phyloP scores from a whole-genome alignment of 2,113 vertebrate genomes.

The Anser brachyrhynchus region DNA sequence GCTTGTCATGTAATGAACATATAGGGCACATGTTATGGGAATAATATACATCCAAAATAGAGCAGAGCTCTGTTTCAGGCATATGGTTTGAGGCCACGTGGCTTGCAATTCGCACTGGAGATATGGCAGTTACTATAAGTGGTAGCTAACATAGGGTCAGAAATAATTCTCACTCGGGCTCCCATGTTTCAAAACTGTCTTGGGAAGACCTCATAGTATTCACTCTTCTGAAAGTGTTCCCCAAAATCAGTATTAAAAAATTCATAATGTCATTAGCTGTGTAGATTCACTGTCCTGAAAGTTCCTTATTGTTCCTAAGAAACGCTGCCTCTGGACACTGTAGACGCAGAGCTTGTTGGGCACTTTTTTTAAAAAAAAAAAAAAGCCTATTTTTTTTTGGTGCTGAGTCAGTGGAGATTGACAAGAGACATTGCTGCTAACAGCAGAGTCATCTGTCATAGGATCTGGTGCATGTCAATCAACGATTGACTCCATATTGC shows the following conservation, averaged over 20 bases:
- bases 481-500: neutral
- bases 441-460: fast-evolving
- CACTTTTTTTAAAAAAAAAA: no score
- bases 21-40: neutral
- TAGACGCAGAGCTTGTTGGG: no score
- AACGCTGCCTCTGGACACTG: neutral
- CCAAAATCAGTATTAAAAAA: neutral
- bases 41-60: neutral
- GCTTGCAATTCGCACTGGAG: neutral
- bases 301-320: neutral
- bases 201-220: neutral
- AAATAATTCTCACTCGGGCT: neutral
- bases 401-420: neutral
- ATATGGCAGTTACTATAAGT: neutral
- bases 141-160: neutral
- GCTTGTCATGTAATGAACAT: neutral
- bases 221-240: neutral
- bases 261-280: neutral
- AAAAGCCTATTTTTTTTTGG: neutral
- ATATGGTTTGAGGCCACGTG: fast-evolving
- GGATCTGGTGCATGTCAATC: neutral
- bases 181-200: neutral
- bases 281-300: neutral
- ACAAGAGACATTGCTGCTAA: no score
- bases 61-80: neutral